A percentile compares a stretch with the other conserved stretches of the same genome.
Conservation (phyloP, 2,888 invertebrate genomes). For the Lycia hirtaria region DNA sequence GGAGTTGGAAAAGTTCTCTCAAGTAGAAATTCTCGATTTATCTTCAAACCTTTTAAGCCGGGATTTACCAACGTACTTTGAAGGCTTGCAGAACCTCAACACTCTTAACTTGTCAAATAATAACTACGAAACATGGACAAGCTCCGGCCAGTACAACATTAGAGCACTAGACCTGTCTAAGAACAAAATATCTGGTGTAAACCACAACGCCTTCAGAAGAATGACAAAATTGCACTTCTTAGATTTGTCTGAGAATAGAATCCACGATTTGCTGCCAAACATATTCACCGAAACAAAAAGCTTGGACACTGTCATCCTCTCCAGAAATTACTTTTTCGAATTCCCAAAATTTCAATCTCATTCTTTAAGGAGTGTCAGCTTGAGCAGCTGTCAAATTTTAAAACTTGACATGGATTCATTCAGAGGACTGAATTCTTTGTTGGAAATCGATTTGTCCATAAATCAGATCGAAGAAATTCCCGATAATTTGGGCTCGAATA, state of each 20-base stretch:
- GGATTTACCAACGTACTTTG: constrained; percentile 73
- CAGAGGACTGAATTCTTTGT: constrained; percentile 83
- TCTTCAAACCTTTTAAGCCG: constrained; percentile 81
- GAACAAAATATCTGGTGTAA: constrained; percentile 87
- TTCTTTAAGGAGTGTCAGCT: constrained; percentile 83
- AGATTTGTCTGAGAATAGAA: constrained; percentile 89
- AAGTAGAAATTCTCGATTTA: constrained; percentile 78
- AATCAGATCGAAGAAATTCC: constrained; percentile 88
- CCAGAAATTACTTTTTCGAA: constrained; percentile 87
- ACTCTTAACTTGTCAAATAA: constrained; percentile 87
- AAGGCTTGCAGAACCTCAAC: constrained; percentile 78
- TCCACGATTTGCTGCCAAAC: constrained; percentile 83
- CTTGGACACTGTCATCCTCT: constrained; percentile 86
- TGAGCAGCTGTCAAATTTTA: constrained; percentile 88
- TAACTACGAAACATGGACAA: constrained; percentile 71
- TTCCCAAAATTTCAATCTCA: constrained; percentile 84
- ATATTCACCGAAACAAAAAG: constrained; percentile 85
- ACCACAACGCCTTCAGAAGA: constrained; percentile 85
- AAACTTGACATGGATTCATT: constrained; percentile 80
- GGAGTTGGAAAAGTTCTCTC: constrained; percentile 75
- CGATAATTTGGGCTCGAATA: constrained; percentile 82
- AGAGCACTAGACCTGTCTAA: constrained; percentile 87
- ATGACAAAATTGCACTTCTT: constrained; percentile 84
- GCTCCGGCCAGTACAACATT: constrained; percentile 65
- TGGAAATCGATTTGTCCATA: constrained; percentile 86